Percentiles rank a stretch among this genome's conserved stretches.
These are phyloP conservation scores for Aspiorhynchus laticeps DNA, from an alignment of 2,113 vertebrate genomes.

Conservation along the genomic window DNA sequence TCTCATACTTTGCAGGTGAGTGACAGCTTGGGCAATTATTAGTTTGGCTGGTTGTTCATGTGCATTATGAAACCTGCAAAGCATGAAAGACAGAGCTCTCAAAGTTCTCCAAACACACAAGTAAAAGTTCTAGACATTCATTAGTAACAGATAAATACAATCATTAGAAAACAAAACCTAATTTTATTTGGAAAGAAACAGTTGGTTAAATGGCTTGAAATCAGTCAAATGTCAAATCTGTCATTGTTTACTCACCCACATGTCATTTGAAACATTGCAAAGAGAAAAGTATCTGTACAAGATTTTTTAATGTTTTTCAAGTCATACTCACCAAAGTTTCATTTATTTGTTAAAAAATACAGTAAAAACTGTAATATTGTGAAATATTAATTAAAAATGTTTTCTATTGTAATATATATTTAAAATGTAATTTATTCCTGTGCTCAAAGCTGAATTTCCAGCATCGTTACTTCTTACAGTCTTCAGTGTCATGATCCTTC, in stretches of 20 bases:
- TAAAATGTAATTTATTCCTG: too few species aligned
- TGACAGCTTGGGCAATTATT: conserved; percentile 21
- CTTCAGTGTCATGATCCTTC: not conserved
- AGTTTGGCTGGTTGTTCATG: not conserved
- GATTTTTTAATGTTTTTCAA: too few species aligned
- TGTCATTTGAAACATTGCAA: too few species aligned
- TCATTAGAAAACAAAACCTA: not conserved
- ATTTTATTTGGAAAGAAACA: not conserved
- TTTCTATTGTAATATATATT: too few species aligned
- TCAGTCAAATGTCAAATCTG: not conserved
- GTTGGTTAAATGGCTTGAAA: not conserved
- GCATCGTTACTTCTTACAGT: not conserved
- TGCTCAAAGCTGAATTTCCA: not conserved
- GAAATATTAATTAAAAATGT: too few species aligned
- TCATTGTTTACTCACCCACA: not conserved
- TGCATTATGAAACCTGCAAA: not conserved
- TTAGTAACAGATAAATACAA: not conserved
- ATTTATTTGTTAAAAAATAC: too few species aligned
- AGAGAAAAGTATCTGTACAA: too few species aligned
- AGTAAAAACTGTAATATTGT: too few species aligned
- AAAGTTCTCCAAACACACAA: not conserved
- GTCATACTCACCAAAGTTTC: too few species aligned
- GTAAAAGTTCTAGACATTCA: not conserved
- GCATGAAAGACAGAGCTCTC: not conserved
- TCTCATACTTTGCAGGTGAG: conserved; percentile 1